Evolutionary conservation across 2,888 invertebrate species (phyloP), one percentile per base, ranked within the genome.

Genomic region (Apamea epomidion): DNA sequence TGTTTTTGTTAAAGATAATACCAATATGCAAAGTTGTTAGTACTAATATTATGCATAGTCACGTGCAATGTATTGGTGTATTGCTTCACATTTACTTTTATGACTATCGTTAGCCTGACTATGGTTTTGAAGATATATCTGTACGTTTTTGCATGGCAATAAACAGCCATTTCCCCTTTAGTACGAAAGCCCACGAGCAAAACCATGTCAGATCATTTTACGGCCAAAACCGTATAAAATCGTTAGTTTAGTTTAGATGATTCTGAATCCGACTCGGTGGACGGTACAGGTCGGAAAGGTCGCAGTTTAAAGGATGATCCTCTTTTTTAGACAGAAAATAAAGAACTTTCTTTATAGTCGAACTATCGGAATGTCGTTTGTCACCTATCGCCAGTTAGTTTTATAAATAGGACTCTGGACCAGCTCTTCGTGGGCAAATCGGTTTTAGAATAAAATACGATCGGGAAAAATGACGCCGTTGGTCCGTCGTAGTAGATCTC

Each of bases 11-110:
- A 62, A 67, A 37, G 29, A 29, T 21, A 54, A 18, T 42, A 5
- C 54, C 8, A 67, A 42, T 45, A 76, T 10, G 71, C 32, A 81
- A 37, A 67, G 14, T 21, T 42, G n/a, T 37, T 74, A 32, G 21
- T 21, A 64, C 32, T 70, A 4, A 67, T 25, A 54, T 7, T 72
- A 76, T 72, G 77, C 81, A 68, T 32, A 48, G 81, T 60, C 67
- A 81, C 71, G 76, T 62, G 51, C 45, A 68, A 60, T 37, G 18
- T 60, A 58, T 10, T 45, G 6, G 4, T 62, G 25, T 29, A 54
- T 60, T 51, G 51, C 16, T 62, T 16, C 18, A 48, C 14, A 37
- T 76, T 1, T 18, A 71, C 6, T 12, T 45, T 2, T 21, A 42
- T 32, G 42, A 6, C 3, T 76, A 65, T 51, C 2, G 42, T 32